Evolutionary conservation across 2,113 vertebrate genomes (phyloP).

Genomic region (Colistium nudipinnis): DNA sequence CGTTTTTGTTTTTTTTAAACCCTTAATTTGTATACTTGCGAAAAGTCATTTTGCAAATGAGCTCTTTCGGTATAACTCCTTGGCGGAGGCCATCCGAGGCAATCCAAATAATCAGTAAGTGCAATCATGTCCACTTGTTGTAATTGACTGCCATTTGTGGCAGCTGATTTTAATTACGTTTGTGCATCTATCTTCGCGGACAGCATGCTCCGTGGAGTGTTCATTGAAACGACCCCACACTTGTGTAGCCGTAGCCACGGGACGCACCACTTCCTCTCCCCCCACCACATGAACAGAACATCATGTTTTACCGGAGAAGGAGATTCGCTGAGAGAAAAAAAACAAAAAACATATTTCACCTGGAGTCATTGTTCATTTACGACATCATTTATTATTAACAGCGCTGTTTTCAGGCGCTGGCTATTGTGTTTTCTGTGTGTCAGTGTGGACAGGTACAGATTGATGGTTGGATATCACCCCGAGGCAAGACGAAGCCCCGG

Average conservation of each 20-base stretch:
- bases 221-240: slow-evolving; percentile 12
- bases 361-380: slow-evolving; percentile 18
- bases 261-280: neutral
- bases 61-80: slow-evolving; percentile 17
- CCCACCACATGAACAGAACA: neutral
- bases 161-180: slow-evolving; percentile 32
- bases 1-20: too few species aligned
- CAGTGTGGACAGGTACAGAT: slow-evolving; percentile 31
- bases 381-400: slow-evolving; percentile 37
- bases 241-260: neutral
- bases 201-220: slow-evolving; percentile 16
- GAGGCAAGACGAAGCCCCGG: slow-evolving; percentile 8
- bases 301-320: neutral
- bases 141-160: slow-evolving; percentile 28
- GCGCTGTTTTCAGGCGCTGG: neutral
- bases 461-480: slow-evolving; percentile 17
- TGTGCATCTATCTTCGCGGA: slow-evolving; percentile 19
- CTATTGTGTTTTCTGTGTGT: neutral
- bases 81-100: slow-evolving; percentile 17
- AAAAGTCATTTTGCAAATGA: slow-evolving; percentile 1
- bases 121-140: slow-evolving; percentile 20
- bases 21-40: slow-evolving; percentile 14
- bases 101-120: slow-evolving; percentile 26
- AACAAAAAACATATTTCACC: neutral
- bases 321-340: slow-evolving; percentile 6